Percentiles rank a stretch among this genome's conserved stretches.
phyloP scores from a whole-genome alignment of 2,888 invertebrate genomes.

The Matsumyia berberina region DNA sequence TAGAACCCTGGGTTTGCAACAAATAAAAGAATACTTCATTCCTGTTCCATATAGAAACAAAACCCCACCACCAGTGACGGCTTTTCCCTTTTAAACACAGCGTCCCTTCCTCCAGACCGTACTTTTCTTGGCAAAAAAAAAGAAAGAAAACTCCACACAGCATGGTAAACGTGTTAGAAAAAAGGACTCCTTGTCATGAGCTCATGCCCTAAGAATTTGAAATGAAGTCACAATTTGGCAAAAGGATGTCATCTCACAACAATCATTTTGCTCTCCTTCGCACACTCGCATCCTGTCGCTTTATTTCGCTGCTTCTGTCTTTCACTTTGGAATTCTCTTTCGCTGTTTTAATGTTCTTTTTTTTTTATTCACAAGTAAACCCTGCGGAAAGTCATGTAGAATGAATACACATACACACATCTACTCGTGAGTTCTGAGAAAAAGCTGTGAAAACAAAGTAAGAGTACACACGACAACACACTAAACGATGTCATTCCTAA shows the following conservation, averaged over 20 bases:
- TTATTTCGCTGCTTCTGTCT: constrained; percentile 24
- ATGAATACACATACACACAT: background rate
- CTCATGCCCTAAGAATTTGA: constrained; percentile 60
- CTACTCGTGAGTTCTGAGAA: background rate
- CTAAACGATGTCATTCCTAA: constrained; percentile 65
- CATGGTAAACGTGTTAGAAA: constrained; percentile 41
- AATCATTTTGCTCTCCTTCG: constrained; percentile 37
- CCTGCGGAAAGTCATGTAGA: constrained; percentile 21
- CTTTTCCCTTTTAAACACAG: too few relatives aligned
- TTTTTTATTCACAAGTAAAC: constrained; percentile 30
- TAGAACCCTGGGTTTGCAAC: too few relatives aligned
- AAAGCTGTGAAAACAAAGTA: background rate
- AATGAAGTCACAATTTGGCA: constrained; percentile 64
- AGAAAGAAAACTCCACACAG: constrained; percentile 23
- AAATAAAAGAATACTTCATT: too few relatives aligned
- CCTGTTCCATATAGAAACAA: too few relatives aligned
- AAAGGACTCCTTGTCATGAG: constrained; percentile 49
- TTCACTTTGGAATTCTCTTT: constrained; percentile 23
- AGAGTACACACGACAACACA: constrained; percentile 18
- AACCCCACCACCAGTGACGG: too few relatives aligned
- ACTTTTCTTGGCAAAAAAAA: constrained; percentile 33
- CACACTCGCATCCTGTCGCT: background rate
- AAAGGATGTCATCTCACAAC: constrained; percentile 68
- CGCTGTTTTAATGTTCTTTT: constrained; percentile 8
- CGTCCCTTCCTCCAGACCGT: constrained; percentile 16